Conservation (phyloP, 2,797 vertebrate species). For the Ambastaia sidthimunki region DNA sequence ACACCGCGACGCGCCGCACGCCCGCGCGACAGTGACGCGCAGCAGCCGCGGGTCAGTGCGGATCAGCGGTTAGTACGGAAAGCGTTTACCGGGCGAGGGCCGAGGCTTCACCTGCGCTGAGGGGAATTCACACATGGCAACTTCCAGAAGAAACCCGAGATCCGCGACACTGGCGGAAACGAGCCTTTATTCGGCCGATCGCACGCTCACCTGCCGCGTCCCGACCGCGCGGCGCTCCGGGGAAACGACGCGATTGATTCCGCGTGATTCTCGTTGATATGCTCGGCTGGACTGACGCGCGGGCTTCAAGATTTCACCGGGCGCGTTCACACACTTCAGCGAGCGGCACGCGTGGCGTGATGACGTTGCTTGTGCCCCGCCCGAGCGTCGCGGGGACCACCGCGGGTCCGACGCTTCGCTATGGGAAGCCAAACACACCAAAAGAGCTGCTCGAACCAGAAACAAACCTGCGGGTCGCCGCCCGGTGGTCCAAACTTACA, state of each 20-base stretch:
- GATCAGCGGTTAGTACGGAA: not conserved
- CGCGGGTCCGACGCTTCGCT: not conserved
- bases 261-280: not conserved
- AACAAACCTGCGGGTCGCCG: too few species aligned
- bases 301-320: slow-evolving; percentile 38
- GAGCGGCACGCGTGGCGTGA: slow-evolving; percentile 25
- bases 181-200: not conserved
- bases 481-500: too few species aligned
- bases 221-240: not conserved
- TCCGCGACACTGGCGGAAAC: not conserved
- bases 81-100: slow-evolving; percentile 15
- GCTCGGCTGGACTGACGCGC: slow-evolving; percentile 28
- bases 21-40: too few species aligned
- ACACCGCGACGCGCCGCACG: too few species aligned
- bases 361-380: slow-evolving; percentile 43
- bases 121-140: slow-evolving; percentile 22
- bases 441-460: not conserved
- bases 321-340: slow-evolving; percentile 34
- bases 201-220: slow-evolving; percentile 25
- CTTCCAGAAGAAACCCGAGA: not conserved
- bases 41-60: not conserved
- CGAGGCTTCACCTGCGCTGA: slow-evolving; percentile 4
- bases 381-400: slow-evolving; percentile 14
- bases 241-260: not conserved
- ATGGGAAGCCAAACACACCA: not conserved